Percentiles rank a stretch among this genome's conserved stretches.
These are phyloP conservation scores for Siniperca chuatsi DNA, from an alignment of 2,113 vertebrate species.

Conservation along the genomic window DNA sequence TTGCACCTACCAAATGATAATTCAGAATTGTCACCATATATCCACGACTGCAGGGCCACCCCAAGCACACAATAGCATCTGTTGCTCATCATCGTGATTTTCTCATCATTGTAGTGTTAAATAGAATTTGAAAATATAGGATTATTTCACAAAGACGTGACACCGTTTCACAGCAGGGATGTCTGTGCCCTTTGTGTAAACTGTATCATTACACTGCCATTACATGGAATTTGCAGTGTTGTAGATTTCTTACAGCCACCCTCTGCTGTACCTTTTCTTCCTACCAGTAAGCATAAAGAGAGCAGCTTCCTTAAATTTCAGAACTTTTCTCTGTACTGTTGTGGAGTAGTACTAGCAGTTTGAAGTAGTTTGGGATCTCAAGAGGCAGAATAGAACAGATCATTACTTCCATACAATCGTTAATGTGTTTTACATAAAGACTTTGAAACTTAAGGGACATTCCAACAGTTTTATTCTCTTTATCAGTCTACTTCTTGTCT, in stretches of 20 bases:
- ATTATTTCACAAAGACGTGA: slow-evolving; percentile 55
- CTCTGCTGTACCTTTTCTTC: slow-evolving; percentile 17
- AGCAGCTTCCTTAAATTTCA: background rate
- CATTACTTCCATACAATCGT: background rate
- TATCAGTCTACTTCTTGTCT: background rate
- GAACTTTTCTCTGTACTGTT: background rate
- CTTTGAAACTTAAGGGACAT: background rate
- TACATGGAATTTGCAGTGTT: slow-evolving; percentile 32
- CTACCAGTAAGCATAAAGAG: background rate
- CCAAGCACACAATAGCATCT: slow-evolving; percentile 39
- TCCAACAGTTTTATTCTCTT: background rate
- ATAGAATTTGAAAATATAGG: slow-evolving; percentile 40
- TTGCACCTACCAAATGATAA: slow-evolving; percentile 76
- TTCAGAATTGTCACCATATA: slow-evolving; percentile 71
- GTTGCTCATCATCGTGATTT: slow-evolving; percentile 36
- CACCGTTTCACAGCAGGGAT: slow-evolving; percentile 42
- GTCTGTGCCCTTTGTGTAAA: slow-evolving; percentile 45
- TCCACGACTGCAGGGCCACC: slow-evolving; percentile 56
- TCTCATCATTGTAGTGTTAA: slow-evolving; percentile 22
- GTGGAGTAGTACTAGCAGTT: background rate
- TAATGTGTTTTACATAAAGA: background rate
- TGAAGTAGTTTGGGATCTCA: slow-evolving; percentile 1
- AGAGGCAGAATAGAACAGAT: background rate
- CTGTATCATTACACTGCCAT: slow-evolving; percentile 38
- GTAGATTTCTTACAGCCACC: slow-evolving; percentile 24